These are phyloP conservation scores for Sebastes dallii DNA, from an alignment of 2,797 vertebrate genomes.

Conservation along the genomic window DNA sequence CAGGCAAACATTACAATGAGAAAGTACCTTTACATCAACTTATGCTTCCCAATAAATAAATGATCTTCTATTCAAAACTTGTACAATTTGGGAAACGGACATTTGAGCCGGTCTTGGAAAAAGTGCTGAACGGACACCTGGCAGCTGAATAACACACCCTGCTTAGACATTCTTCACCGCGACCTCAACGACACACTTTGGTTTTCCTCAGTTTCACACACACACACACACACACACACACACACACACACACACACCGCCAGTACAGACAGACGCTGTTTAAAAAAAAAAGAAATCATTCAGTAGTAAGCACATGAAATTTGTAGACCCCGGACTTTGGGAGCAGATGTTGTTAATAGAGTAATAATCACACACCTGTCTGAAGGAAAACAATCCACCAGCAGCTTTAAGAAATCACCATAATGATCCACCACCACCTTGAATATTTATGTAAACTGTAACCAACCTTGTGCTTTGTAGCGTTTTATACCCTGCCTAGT, in stretches of 20 bases:
- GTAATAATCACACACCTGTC: not conserved
- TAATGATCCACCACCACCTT: not conserved
- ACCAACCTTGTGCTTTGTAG: conserved; percentile 27
- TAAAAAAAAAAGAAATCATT: conserved; percentile 4
- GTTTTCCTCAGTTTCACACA: conserved; percentile 40
- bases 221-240: conserved; percentile 16
- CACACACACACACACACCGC: not conserved
- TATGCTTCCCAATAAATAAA: conserved; percentile 4
- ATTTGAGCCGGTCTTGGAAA: not conserved
- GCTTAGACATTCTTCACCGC: conserved; percentile 33
- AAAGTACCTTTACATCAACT: not conserved
- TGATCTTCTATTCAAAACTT: not conserved
- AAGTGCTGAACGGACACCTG: conserved; percentile 38
- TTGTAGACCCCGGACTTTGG: not conserved
- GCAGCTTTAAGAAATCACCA: conserved; percentile 10
- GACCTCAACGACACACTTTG: conserved; percentile 57
- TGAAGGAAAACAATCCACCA: conserved; percentile 13
- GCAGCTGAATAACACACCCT: conserved; percentile 19
- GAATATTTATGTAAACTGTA: not conserved
- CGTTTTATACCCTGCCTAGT: not conserved
- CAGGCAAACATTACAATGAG: not conserved
- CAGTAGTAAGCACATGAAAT: conserved; percentile 54
- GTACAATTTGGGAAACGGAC: not conserved
- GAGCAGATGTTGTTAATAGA: not conserved
- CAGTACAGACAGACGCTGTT: not conserved